These are phyloP conservation scores for Rhynchomys soricoides DNA, from an alignment of 2,113 vertebrate genomes.

Conservation along the genomic window DNA sequence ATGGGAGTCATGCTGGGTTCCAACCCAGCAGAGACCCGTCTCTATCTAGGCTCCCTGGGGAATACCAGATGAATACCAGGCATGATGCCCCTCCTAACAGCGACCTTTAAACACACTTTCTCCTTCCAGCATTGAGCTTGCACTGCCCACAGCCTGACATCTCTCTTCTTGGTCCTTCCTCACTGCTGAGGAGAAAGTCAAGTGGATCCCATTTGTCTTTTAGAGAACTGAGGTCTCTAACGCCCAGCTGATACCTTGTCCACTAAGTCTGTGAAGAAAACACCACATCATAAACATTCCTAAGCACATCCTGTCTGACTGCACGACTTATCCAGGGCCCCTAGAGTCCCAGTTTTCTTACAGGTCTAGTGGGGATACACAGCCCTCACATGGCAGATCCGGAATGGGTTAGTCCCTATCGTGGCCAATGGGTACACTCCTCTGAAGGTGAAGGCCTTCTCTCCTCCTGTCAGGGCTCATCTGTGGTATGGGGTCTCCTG, in stretches of 20 bases:
- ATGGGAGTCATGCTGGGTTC: not conserved
- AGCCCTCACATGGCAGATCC: not conserved
- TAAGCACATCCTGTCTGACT: not conserved
- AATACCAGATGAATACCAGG: accelerated
- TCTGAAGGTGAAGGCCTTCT: not conserved
- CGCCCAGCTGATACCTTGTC: too few species aligned
- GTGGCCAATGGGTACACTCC: not conserved
- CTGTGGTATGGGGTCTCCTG: not conserved
- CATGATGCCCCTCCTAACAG: not conserved
- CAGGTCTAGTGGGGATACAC: not conserved
- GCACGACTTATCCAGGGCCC: not conserved
- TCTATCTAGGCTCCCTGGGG: not conserved
- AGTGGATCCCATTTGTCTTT: not conserved
- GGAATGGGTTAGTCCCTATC: not conserved
- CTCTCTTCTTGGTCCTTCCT: not conserved
- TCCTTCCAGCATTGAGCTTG: not conserved
- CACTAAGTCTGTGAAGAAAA: not conserved
- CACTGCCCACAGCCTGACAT: not conserved
- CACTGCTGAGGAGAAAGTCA: not conserved
- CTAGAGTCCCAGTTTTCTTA: constrained; percentile 13
- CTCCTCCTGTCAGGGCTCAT: not conserved
- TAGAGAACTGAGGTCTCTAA: not conserved
- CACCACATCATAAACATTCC: too few species aligned
- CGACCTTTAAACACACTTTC: not conserved
- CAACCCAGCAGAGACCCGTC: not conserved